These are phyloP conservation scores for Philhelius pedissequus DNA, from an alignment of 2,888 invertebrate species.

Conservation along the genomic window DNA sequence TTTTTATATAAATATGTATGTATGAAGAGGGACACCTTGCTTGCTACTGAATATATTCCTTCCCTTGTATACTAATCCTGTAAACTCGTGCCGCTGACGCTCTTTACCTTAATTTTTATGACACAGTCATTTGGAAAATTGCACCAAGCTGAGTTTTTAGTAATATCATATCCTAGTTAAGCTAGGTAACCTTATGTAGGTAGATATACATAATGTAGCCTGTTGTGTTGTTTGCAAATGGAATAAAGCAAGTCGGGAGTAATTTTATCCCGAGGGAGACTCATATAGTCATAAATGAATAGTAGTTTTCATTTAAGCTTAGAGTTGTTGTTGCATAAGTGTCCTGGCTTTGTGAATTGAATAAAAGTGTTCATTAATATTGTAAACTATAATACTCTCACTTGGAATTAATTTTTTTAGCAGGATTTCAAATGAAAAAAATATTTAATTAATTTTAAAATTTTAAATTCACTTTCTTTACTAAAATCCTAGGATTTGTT, in stretches of 20 bases:
- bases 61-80: background rate
- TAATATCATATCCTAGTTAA: conserved; percentile 35
- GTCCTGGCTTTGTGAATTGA: background rate
- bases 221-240: background rate
- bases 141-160: conserved; percentile 53
- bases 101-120: conserved; percentile 67
- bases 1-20: background rate
- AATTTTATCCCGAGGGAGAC: background rate
- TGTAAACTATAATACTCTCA: background rate
- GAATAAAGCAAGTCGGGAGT: background rate
- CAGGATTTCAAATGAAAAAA: background rate
- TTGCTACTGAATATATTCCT: background rate
- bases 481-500: background rate
- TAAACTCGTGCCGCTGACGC: conserved; percentile 43
- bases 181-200: background rate
- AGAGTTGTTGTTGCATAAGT: background rate
- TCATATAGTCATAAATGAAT: conserved; percentile 2
- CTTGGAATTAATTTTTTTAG: background rate
- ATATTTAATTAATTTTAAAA: background rate
- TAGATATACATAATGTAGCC: too few species aligned
- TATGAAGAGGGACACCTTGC: conserved; percentile 14
- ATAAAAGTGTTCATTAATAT: background rate
- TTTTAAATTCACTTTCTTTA: background rate
- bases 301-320: background rate
- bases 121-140: conserved; percentile 67